Evolutionary conservation across 2,797 vertebrate genomes (phyloP), one percentile per base, ranked within the genome.

Genomic region (Diglossa cyanea): DNA sequence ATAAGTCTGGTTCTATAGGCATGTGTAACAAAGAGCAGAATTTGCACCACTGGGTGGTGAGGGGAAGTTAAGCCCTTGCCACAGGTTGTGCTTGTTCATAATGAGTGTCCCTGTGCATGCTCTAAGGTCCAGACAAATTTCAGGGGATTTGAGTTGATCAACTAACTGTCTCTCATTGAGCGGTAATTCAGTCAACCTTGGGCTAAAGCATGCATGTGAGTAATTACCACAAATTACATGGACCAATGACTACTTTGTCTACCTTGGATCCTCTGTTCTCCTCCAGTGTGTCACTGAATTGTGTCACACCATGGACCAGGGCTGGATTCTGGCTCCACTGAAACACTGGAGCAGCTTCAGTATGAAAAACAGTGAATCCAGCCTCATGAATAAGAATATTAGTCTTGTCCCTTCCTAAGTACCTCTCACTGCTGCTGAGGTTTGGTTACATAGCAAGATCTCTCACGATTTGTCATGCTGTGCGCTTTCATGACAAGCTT

Each of bases 241-340:
- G 31, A 73, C 4, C 35, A 60, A 14, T 30, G 60, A 70, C 44
- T 33, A 8, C 19, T 72, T 54, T 2, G 0, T 8, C 4, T 42
- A 50, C 33, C 72, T 86, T 25, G 44, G 85, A 66, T 48, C 48
- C 44, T 73, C 13, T 61, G n/a, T 66, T 40, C 31, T 45, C 31
- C 18, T 50, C 13, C 1, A 1, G 7, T 18, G 26, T 45, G 11
- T n/a, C 5, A 16, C n/a, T 62, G 57, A 50, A 67, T 17, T 7
- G 10, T 24, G n/a, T 55, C 26, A 25, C 0, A 0, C 24, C 8
- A 4, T 12, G 11, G 54, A 20, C 11, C 19, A n/a, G 61, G 31
- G 13, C 42, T 1, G 2, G 58, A 55, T 60, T 58, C 44, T 55
- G 76, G 25, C 18, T 65, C 12, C 74, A 3, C 17, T 45, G 25